Base-by-base conservation (phyloP, 1,140 invertebrate genomes). In the Drosophila willistoni region DNA sequence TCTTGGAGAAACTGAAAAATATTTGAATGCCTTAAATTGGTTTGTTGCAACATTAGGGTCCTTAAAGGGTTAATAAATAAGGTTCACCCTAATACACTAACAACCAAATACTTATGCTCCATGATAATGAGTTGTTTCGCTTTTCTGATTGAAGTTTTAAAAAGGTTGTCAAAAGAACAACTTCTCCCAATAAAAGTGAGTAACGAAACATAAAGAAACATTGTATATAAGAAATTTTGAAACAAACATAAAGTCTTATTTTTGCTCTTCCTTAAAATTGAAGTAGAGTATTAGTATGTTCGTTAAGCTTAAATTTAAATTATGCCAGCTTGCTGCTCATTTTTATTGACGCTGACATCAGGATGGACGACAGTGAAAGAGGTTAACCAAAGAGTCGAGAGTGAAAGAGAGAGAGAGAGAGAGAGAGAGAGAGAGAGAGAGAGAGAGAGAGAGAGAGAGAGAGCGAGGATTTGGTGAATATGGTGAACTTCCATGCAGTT, bases 311-410 rank as follows among this genome's bases (percentile, higher is more conserved):
- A 12, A 51, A 22, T 10, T 19, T 44, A 1, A 17, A 4, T 51
- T 19, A 75, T 78, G 68, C 63, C 55, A 68, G 68, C 55, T 55
- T 72, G 62, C 79, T 72, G 60, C 42, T 66, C 63, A 64, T 47
- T 74, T 82, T 86, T 68, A 86, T 86, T 81, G 71, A 79, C 73
- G 60, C 60, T 85, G 77, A 74, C 68, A 62, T 72, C 63, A 47
- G 34, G 51, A 6, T 33, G 60, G 25, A 13, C 14, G 12, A 14
- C 25, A 63, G 36, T 7, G 2, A 44, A 17, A 9, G 44, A 17
- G 44, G 7, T 22, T 22, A 47, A 47, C 44, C 44, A 47, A 7
- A 47, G 44, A 19, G n/a, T 19, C 54, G n/a, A n/a, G n/a, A n/a
- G n/a, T n/a, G n/a, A n/a, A n/a, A n/a, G n/a, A 39, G 56, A 60